These are phyloP conservation scores for Mormyrops attenuatus DNA, from an alignment of 2,797 vertebrate species.

Conservation along the genomic window DNA sequence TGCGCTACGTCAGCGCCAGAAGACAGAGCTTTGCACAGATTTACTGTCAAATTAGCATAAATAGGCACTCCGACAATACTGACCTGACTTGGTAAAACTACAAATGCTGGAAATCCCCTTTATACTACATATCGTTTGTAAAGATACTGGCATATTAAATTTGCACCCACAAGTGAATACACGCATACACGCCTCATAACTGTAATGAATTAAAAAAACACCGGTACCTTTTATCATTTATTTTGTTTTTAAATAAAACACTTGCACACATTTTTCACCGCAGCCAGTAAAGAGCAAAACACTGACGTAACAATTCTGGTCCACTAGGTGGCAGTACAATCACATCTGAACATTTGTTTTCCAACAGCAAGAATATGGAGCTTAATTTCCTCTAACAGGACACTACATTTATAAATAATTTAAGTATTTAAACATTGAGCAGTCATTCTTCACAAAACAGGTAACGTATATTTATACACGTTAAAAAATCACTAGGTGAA, in stretches of 20 bases:
- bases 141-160: background rate
- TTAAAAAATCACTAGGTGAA: constrained; percentile 53
- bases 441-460: constrained; percentile 72
- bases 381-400: constrained; percentile 78
- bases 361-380: constrained; percentile 73
- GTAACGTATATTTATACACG: constrained; percentile 68
- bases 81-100: background rate
- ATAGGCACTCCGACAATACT: background rate
- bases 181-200: background rate
- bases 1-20: background rate
- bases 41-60: background rate
- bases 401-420: constrained; percentile 84
- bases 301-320: constrained; percentile 67
- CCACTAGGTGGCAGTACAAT: constrained; percentile 77
- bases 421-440: constrained; percentile 84
- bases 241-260: constrained; percentile 69
- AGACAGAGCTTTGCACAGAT: background rate
- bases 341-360: constrained; percentile 66
- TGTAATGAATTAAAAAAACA: background rate
- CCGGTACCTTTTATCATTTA: constrained; percentile 48
- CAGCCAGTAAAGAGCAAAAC: constrained; percentile 61
- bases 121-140: background rate
- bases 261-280: constrained; percentile 57
- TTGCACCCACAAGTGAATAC: background rate
- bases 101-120: background rate